These are phyloP conservation scores for Drosophila bocqueti DNA, from an alignment of 1,140 invertebrate genomes.

Conservation along the genomic window DNA sequence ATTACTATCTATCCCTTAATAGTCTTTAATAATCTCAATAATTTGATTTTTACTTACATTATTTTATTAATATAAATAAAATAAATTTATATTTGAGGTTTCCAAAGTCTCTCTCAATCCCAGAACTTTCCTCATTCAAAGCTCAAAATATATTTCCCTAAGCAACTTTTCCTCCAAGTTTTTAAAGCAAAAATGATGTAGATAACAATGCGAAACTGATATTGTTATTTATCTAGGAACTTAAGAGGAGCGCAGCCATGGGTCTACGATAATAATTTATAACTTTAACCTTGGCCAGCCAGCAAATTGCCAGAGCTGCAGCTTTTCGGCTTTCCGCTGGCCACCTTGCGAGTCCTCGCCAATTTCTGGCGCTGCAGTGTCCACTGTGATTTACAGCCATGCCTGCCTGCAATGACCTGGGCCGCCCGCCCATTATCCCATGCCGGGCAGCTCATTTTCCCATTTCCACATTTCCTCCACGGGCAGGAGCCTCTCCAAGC, in stretches of 20 bases:
- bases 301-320: slow-evolving; percentile 40
- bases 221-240: slow-evolving; percentile 29
- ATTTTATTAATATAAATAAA: background rate
- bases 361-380: slow-evolving; percentile 56
- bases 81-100: background rate
- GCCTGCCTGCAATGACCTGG: slow-evolving; percentile 69
- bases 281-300: slow-evolving; percentile 69
- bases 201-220: slow-evolving; percentile 7
- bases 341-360: slow-evolving; percentile 45
- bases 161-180: background rate
- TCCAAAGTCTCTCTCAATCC: background rate
- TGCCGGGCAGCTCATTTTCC: slow-evolving; percentile 5
- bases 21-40: too few relatives aligned
- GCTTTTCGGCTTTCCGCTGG: slow-evolving; percentile 35
- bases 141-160: background rate
- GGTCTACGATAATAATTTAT: slow-evolving; percentile 62
- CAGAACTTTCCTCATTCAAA: background rate
- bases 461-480: background rate
- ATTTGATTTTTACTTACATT: background rate
- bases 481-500: slow-evolving; percentile 4
- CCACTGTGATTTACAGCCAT: slow-evolving; percentile 62
- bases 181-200: background rate
- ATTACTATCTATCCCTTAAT: background rate
- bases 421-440: slow-evolving; percentile 28
- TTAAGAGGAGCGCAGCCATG: slow-evolving; percentile 22